phyloP scores from a whole-genome alignment of 2,113 vertebrate species.

The Microcebus jonahi region DNA sequence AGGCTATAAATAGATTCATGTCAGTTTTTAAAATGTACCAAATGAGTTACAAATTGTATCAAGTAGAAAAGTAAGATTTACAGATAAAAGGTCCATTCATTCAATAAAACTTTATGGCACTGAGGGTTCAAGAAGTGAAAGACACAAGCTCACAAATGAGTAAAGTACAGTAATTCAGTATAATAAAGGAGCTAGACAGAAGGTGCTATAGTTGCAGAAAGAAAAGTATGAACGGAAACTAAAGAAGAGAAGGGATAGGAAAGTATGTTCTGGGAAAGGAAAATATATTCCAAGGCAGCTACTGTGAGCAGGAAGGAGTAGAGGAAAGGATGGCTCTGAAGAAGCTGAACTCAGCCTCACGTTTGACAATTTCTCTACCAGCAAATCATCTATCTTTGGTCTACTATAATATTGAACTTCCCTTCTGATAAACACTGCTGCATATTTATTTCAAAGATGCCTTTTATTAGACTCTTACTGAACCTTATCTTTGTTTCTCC shows the following conservation, averaged over 20 bases:
- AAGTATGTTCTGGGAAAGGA: not conserved
- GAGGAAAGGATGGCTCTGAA: not conserved
- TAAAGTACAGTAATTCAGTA: not conserved
- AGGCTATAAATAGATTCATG: constrained; percentile 15
- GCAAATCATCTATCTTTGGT: not conserved
- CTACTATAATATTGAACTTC: constrained; percentile 8
- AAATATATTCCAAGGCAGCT: not conserved
- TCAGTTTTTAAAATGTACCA: not conserved
- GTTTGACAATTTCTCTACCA: not conserved
- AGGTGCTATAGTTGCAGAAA: not conserved
- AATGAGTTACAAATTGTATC: constrained; percentile 16
- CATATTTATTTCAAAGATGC: not conserved
- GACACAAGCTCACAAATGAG: not conserved
- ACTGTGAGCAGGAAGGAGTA: not conserved
- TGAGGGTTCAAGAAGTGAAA: not conserved
- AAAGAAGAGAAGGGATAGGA: not conserved
- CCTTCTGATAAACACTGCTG: constrained; percentile 11
- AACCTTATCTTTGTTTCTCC: constrained; percentile 14
- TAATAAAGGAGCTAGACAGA: not conserved
- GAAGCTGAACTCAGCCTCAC: not conserved
- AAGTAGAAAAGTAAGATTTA: constrained; percentile 2
- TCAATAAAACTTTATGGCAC: not conserved
- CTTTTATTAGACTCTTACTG: not conserved
- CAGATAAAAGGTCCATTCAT: not conserved
- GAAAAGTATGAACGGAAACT: not conserved